These are phyloP conservation scores for Galaxias olidus DNA, from an alignment of 2,797 vertebrate species.

Conservation along the genomic window DNA sequence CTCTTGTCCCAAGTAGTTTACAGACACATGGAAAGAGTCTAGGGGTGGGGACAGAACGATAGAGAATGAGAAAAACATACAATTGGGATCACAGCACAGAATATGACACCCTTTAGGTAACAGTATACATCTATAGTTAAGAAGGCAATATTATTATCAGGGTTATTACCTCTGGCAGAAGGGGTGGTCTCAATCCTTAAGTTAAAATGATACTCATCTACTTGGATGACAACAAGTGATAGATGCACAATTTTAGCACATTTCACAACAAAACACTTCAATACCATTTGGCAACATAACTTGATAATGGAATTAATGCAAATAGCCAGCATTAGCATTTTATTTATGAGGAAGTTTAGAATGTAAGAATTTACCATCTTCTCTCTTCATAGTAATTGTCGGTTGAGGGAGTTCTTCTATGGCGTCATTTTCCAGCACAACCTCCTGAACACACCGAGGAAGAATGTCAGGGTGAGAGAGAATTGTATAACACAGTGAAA, in stretches of 20 bases:
- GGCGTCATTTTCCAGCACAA: conserved; percentile 12
- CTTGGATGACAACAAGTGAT: not conserved
- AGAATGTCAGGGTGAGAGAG: too few relatives aligned
- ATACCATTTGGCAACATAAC: not conserved
- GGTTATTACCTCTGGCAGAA: conserved; percentile 40
- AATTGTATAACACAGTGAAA: too few relatives aligned
- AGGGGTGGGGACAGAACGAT: conserved; percentile 51
- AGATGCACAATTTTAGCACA: too few relatives aligned
- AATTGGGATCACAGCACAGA: too few relatives aligned
- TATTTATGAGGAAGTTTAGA: not conserved
- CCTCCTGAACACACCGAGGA: conserved; percentile 29
- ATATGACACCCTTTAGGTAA: too few relatives aligned
- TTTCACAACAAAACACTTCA: conserved; percentile 15
- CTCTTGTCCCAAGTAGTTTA: conserved; percentile 77
- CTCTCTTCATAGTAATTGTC: conserved; percentile 10
- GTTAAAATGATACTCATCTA: conserved; percentile 70
- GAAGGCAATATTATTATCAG: too few relatives aligned
- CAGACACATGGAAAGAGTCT: conserved; percentile 72
- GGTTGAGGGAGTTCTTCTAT: conserved; percentile 8
- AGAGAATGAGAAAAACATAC: not conserved
- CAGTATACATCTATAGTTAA: too few relatives aligned
- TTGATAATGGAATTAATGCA: too few relatives aligned
- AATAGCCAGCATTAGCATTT: too few relatives aligned
- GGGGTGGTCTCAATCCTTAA: conserved; percentile 67
- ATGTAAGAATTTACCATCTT: conserved; percentile 32